A percentile compares a stretch with the other conserved stretches of the same genome.
Conservation (phyloP, 2,888 invertebrate species). For the Netelia virgata region DNA sequence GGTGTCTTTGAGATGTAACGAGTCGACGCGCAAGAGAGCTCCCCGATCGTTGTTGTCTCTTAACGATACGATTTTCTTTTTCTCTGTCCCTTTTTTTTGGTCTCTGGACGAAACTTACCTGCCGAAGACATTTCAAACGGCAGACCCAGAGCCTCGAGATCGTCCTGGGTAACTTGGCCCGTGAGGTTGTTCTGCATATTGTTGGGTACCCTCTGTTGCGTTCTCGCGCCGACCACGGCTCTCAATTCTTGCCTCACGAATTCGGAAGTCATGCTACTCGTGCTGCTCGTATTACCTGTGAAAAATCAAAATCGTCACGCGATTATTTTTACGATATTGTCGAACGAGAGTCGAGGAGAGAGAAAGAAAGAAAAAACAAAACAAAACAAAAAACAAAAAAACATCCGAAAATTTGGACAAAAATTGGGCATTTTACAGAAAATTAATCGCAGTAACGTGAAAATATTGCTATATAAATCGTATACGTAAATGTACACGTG, state of each 20-base stretch:
- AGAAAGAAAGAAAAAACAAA: constrained; percentile 51
- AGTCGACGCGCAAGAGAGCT: too few relatives aligned
- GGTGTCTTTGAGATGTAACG: too few relatives aligned
- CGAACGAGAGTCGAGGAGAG: neutral
- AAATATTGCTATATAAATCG: constrained; percentile 1
- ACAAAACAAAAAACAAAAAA: neutral
- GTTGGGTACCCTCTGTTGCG: constrained; percentile 85
- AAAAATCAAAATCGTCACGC: constrained; percentile 73
- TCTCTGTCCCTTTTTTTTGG: constrained; percentile 80
- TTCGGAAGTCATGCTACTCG: constrained; percentile 91
- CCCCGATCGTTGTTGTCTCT: neutral
- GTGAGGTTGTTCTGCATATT: constrained; percentile 82
- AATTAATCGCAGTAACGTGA: neutral
- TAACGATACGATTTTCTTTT: constrained; percentile 73
- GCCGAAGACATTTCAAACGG: constrained; percentile 89
- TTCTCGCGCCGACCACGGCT: constrained; percentile 94
- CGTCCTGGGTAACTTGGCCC: constrained; percentile 87
- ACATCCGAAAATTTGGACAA: neutral
- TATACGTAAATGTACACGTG: neutral
- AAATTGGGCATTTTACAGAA: too few relatives aligned
- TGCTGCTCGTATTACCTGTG: constrained; percentile 86
- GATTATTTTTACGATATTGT: neutral
- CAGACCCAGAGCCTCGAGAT: constrained; percentile 90
- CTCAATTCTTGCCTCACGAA: constrained; percentile 96
- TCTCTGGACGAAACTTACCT: constrained; percentile 85